Evolutionary conservation across 2,113 vertebrate genomes (phyloP), one percentile per base, ranked within the genome.

Genomic region (Genyomyrus donnyi): DNA sequence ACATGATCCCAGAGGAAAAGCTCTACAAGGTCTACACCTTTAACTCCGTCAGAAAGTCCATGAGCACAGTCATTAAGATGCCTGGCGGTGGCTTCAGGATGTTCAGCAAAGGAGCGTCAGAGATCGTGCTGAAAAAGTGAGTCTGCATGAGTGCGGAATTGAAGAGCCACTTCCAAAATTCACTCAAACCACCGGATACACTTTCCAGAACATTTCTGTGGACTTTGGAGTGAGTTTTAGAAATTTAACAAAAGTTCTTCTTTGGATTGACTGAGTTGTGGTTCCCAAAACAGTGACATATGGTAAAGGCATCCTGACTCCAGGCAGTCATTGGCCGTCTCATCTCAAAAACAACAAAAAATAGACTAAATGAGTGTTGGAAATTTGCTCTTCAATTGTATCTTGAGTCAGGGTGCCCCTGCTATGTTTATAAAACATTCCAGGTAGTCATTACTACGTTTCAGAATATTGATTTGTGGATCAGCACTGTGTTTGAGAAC

Each of bases 21-120:
- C 97, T 99, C 39, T 99, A 99, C 93, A 99, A 99, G 92, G 98
- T 99, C 84, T 99, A 99, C 94, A 99, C 98, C 0, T 99, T 99
- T 94, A 99, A 99, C 95, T 99, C 98, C 0, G 97, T 97, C 86
- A 95, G 98, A 89, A 99, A 99, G 93, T 99, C 98, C 50, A 99
- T 99, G 98, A 99, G 98, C 95, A 99, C 98, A 0, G 98, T 99
- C 52, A 93, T 97, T 84, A 97, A 97, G 93, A 94, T 97, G 94
- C 96, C 97, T 0, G 97, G 99, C 1, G 97, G 96, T 1, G 98
- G 96, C 91, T 99, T 98, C 96, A 96, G 98, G 91, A 98, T 99
- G 98, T 99, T 98, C 95, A 99, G 97, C 96, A 99, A 99, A 92
- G 98, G 98, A 8, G 98, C 98, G 0, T 99, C 98, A 0, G 98